Conservation (phyloP, 2,113 vertebrate genomes). For the Cygnus buccinator region DNA sequence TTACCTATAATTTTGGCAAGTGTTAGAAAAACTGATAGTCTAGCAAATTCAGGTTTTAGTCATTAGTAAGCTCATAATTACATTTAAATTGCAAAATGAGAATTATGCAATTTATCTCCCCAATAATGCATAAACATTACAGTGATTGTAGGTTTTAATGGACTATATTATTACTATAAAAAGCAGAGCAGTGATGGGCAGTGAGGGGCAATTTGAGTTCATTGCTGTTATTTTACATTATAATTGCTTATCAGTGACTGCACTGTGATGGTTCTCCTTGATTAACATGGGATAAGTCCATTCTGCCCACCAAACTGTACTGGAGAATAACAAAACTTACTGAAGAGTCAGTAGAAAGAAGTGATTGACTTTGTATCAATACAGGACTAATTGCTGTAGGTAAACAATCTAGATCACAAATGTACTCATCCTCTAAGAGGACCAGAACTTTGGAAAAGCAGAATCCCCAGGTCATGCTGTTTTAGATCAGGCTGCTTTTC, state of each 20-base stretch:
- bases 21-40: slow-evolving; percentile 79
- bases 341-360: slow-evolving; percentile 1
- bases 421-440: neutral
- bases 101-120: slow-evolving; percentile 81
- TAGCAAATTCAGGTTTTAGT: slow-evolving; percentile 82
- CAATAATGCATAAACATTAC: slow-evolving; percentile 82
- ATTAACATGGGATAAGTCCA: neutral
- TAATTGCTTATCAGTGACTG: slow-evolving; percentile 62
- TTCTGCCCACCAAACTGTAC: neutral
- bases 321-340: slow-evolving; percentile 6
- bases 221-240: slow-evolving; percentile 73
- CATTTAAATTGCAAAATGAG: slow-evolving; percentile 86
- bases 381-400: neutral
- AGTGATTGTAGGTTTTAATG: slow-evolving; percentile 82
- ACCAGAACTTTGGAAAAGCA: neutral
- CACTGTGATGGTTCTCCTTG: neutral
- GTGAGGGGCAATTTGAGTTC: slow-evolving; percentile 73
- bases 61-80: slow-evolving; percentile 83
- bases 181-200: slow-evolving; percentile 72
- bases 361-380: neutral
- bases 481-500: neutral
- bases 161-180: slow-evolving; percentile 74
- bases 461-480: neutral
- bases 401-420: neutral
- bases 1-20: slow-evolving; percentile 82